These are phyloP conservation scores for Sciaenops ocellatus DNA, from an alignment of 2,797 vertebrate species.

Conservation along the genomic window DNA sequence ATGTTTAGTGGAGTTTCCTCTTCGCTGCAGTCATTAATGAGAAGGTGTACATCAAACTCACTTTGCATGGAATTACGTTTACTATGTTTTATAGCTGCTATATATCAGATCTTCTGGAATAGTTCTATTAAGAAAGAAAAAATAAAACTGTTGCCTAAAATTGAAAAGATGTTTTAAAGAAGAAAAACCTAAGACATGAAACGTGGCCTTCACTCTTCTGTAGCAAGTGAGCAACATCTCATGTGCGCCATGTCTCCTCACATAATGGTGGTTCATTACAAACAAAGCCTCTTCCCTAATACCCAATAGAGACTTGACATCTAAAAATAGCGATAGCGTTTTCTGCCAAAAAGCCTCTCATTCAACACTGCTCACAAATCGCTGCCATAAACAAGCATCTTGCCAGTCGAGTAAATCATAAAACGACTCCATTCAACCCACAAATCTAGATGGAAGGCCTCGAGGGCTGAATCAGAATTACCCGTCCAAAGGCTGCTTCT, in stretches of 20 bases:
- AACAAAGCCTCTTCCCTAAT: slow-evolving; percentile 57
- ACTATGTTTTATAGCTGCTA: slow-evolving; percentile 9
- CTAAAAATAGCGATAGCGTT: slow-evolving; percentile 70
- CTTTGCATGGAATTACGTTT: not conserved
- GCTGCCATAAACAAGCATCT: slow-evolving; percentile 71
- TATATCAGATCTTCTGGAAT: not conserved
- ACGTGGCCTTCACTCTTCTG: slow-evolving; percentile 7
- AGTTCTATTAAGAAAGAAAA: not conserved
- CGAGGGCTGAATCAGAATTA: slow-evolving; percentile 54
- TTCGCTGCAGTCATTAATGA: slow-evolving; percentile 29
- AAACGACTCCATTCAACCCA: slow-evolving; percentile 57
- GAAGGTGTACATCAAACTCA: slow-evolving; percentile 18
- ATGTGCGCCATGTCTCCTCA: slow-evolving; percentile 31
- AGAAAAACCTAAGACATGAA: not conserved
- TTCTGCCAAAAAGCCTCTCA: slow-evolving; percentile 71
- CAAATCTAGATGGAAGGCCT: slow-evolving; percentile 65
- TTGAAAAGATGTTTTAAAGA: not conserved
- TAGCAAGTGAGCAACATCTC: slow-evolving; percentile 21
- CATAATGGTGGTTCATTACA: slow-evolving; percentile 52
- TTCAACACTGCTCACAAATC: slow-evolving; percentile 63
- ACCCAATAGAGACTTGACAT: slow-evolving; percentile 62
- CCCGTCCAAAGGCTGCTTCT: slow-evolving; percentile 40
- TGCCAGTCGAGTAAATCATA: slow-evolving; percentile 71
- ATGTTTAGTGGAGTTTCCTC: slow-evolving; percentile 20
- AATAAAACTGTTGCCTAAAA: not conserved